Conservation (phyloP, 2,888 invertebrate genomes). For the Steinernema scapterisci region DNA sequence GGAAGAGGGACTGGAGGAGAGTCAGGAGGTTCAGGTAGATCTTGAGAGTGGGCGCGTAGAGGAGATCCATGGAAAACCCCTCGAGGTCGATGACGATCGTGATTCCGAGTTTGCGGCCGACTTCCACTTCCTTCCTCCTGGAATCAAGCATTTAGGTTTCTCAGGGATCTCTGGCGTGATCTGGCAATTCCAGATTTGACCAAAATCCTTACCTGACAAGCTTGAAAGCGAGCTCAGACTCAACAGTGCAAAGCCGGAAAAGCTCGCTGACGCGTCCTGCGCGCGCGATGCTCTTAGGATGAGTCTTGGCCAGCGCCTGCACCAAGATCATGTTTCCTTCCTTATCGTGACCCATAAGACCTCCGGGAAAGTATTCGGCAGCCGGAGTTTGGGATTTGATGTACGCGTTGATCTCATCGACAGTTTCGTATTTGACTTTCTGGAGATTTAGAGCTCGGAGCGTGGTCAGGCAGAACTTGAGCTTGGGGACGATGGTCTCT, state of each 20-base stretch:
- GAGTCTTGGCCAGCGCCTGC: conserved; percentile 43
- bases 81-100: conserved; percentile 62
- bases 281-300: conserved; percentile 55
- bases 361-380: conserved; percentile 59
- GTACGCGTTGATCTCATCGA: conserved; percentile 52
- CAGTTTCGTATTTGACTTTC: conserved; percentile 39
- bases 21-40: conserved; percentile 56
- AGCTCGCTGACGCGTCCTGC: conserved; percentile 56
- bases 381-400: conserved; percentile 46
- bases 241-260: conserved; percentile 52
- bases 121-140: conserved; percentile 42
- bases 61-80: conserved; percentile 58
- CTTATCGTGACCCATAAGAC: conserved; percentile 47
- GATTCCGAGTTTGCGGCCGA: conserved; percentile 52
- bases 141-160: not conserved
- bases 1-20: conserved; percentile 49
- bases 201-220: conserved; percentile 51
- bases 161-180: too few species aligned
- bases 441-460: conserved; percentile 40
- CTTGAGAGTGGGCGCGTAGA: conserved; percentile 55
- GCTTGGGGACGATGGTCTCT: conserved; percentile 48
- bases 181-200: too few species aligned
- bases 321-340: conserved; percentile 43
- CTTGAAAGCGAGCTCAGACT: conserved; percentile 54
- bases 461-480: conserved; percentile 38